Conservation (phyloP, 2,797 vertebrate genomes). For the Sebastes trivittatus region DNA sequence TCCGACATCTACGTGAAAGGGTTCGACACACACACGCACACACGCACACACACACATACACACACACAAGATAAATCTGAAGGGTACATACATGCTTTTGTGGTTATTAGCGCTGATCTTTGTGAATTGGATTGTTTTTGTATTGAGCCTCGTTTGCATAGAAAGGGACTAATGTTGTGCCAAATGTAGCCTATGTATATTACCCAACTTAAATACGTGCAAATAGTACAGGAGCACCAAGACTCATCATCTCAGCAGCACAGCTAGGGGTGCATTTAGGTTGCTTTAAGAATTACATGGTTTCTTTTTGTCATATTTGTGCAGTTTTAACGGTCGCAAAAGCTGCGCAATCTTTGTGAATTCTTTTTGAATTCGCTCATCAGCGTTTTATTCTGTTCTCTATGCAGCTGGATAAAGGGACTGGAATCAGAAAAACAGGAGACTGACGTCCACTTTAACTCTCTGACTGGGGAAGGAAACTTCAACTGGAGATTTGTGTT, state of each 20-base stretch:
- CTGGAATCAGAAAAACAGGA: conserved; percentile 93
- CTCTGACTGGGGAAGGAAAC: conserved; percentile 94
- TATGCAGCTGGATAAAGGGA: conserved; percentile 93
- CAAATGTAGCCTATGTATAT: too few relatives aligned
- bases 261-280: too few relatives aligned
- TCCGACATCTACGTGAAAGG: conserved; percentile 97
- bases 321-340: neutral
- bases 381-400: neutral
- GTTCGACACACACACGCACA: conserved; percentile 60
- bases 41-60: too few relatives aligned
- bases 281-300: neutral
- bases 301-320: neutral
- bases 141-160: rapidly evolving
- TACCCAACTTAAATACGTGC: too few relatives aligned
- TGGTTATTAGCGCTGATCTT: too few relatives aligned
- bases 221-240: too few relatives aligned
- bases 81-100: too few relatives aligned
- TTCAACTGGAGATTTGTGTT: conserved; percentile 97
- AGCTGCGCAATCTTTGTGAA: neutral
- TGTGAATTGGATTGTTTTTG: too few relatives aligned
- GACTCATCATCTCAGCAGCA: too few relatives aligned
- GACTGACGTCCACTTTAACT: conserved; percentile 96
- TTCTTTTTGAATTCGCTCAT: neutral
- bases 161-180: rapidly evolving
- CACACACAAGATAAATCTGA: neutral